Conservation (phyloP, 2,797 vertebrate genomes). For the Rhadinocentrus ornatus region DNA sequence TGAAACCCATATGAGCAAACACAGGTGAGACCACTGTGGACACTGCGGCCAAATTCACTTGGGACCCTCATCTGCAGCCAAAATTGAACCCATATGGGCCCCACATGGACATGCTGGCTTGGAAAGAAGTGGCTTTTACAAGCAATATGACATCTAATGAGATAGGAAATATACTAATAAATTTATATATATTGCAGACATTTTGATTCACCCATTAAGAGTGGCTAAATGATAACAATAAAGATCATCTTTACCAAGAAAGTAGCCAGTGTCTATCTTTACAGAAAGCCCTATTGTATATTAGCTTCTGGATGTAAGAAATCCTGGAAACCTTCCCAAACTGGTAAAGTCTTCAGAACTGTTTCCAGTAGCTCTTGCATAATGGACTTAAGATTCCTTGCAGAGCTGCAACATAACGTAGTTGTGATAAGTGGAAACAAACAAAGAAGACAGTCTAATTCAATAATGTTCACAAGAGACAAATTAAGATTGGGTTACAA, state of each 20-base stretch:
- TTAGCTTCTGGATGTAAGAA: slow-evolving; percentile 23
- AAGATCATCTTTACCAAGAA: slow-evolving; percentile 32
- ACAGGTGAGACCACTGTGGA: too few species aligned
- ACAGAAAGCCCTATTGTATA: slow-evolving; percentile 14
- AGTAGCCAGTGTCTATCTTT: slow-evolving; percentile 26
- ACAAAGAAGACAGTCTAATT: slow-evolving; percentile 20
- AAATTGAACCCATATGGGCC: too few species aligned
- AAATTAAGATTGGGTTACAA: slow-evolving; percentile 20
- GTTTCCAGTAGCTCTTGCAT: slow-evolving; percentile 24
- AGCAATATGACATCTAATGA: too few species aligned
- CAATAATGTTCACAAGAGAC: slow-evolving; percentile 17
- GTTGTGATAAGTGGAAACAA: slow-evolving; percentile 22
- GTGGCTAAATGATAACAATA: slow-evolving; percentile 25
- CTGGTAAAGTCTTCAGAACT: slow-evolving; percentile 13
- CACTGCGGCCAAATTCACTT: too few species aligned
- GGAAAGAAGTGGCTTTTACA: too few species aligned
- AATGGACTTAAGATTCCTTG: slow-evolving; percentile 18
- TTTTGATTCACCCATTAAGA: not conserved
- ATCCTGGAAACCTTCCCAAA: slow-evolving; percentile 37
- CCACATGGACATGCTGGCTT: not conserved
- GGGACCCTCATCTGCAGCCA: too few species aligned
- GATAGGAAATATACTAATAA: too few species aligned
- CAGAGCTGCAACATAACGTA: slow-evolving; percentile 18
- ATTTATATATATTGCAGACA: too few species aligned
- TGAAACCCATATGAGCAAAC: too few species aligned